Evolutionary conservation across 1,140 invertebrate species (phyloP).

Genomic region (Diabrotica undecimpunctata): DNA sequence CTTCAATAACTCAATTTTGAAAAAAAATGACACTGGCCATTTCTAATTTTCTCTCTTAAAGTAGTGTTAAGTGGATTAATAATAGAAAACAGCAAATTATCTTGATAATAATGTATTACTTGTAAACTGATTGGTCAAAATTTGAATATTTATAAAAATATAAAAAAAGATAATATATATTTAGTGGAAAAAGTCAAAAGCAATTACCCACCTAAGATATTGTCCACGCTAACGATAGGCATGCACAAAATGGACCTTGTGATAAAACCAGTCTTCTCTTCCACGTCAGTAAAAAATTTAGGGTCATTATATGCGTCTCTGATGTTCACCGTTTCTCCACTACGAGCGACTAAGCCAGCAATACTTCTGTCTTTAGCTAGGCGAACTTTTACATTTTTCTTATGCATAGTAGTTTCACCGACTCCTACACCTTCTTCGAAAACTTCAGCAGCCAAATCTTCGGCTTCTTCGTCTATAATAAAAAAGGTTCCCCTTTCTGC

Average conservation of each 20-base stretch:
- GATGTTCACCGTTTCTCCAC: slow-evolving; percentile 49
- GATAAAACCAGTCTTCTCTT: slow-evolving; percentile 50
- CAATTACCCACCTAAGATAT: slow-evolving; percentile 52
- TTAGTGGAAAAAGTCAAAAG: no score
- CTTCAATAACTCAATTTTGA: no score
- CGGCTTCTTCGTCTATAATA: slow-evolving; percentile 49
- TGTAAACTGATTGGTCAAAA: no score
- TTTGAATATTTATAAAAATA: no score
- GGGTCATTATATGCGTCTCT: slow-evolving; percentile 52
- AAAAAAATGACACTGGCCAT: no score
- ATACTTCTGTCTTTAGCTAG: slow-evolving; percentile 49
- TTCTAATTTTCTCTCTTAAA: no score
- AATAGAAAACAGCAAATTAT: no score
- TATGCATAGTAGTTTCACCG: slow-evolving; percentile 41
- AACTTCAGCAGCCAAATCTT: slow-evolving; percentile 51
- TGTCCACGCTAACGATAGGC: slow-evolving; percentile 51
- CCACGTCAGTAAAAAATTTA: slow-evolving; percentile 52
- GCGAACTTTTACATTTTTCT: slow-evolving; percentile 51
- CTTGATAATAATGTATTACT: no score
- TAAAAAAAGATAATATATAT: no score
- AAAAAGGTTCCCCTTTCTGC: slow-evolving; percentile 54
- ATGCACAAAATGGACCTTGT: slow-evolving; percentile 52
- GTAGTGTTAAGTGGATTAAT: no score
- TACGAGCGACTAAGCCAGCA: slow-evolving; percentile 50
- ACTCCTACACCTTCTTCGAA: slow-evolving; percentile 54